phyloP scores from a whole-genome alignment of 2,888 invertebrate species.

The Pteria penguin region DNA sequence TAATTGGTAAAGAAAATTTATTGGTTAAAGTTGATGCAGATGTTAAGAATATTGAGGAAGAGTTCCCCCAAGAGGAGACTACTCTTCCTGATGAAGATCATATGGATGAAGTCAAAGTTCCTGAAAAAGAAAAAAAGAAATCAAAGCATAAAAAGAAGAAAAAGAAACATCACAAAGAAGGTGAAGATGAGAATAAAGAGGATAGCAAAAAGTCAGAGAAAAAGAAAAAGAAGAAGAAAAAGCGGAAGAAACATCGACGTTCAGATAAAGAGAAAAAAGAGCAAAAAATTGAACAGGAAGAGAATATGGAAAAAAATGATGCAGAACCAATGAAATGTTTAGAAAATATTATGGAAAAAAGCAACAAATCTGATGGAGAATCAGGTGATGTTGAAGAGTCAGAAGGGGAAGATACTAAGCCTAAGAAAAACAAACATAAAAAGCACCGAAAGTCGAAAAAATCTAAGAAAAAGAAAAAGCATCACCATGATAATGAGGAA shows the following conservation, averaged over 20 bases:
- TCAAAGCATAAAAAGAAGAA: slow-evolving; percentile 50
- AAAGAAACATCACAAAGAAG: slow-evolving; percentile 39
- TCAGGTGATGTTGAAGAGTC: slow-evolving; percentile 47
- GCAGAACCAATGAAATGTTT: slow-evolving; percentile 25
- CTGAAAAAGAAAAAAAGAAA: slow-evolving; percentile 49
- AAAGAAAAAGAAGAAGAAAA: slow-evolving; percentile 62
- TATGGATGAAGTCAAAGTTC: slow-evolving; percentile 47
- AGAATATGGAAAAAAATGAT: slow-evolving; percentile 23
- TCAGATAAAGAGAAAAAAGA: slow-evolving; percentile 46
- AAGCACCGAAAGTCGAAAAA: slow-evolving; percentile 61
- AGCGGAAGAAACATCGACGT: slow-evolving; percentile 58
- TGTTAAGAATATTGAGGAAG: slow-evolving; percentile 41
- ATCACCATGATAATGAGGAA: slow-evolving; percentile 42
- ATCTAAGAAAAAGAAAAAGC: slow-evolving; percentile 55
- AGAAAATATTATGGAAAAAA: slow-evolving; percentile 38
- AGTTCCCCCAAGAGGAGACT: slow-evolving; percentile 28
- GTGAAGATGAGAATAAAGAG: slow-evolving; percentile 37
- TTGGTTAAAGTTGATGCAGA: slow-evolving; percentile 26
- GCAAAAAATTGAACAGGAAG: slow-evolving; percentile 41
- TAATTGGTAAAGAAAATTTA: slow-evolving; percentile 19
- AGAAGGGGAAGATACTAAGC: slow-evolving; percentile 50
- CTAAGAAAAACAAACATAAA: slow-evolving; percentile 51
- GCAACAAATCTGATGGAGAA: slow-evolving; percentile 33
- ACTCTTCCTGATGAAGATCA: slow-evolving; percentile 45
- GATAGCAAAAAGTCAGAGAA: slow-evolving; percentile 25